Conservation (phyloP, 2,797 vertebrate species). For the Urosaurus nigricauda region DNA sequence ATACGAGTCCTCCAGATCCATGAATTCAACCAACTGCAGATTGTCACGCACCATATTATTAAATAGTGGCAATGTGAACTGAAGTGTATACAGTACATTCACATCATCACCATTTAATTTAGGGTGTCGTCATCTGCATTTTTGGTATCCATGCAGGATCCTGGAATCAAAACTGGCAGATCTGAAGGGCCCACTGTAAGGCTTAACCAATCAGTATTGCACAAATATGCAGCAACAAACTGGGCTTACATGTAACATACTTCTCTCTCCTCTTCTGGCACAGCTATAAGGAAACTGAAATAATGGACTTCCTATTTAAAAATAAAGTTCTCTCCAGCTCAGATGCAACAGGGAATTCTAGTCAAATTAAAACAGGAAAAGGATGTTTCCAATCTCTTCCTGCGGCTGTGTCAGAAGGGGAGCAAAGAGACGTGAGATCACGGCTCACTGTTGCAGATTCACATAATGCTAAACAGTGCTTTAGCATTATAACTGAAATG, state of each 20-base stretch:
- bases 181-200: not conserved
- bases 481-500: not conserved
- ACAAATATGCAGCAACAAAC: not conserved
- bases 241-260: not conserved
- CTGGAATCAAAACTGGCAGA: too few relatives aligned
- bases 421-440: not conserved
- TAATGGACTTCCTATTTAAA: constrained; percentile 6
- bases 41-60: too few relatives aligned
- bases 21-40: too few relatives aligned
- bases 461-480: not conserved
- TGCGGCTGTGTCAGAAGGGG: not conserved
- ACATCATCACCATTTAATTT: too few relatives aligned
- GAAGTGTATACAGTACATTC: too few relatives aligned
- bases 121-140: too few relatives aligned
- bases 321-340: not conserved
- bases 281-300: not conserved
- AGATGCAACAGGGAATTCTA: constrained; percentile 1
- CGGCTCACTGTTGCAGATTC: not conserved
- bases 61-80: too few relatives aligned
- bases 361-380: not conserved
- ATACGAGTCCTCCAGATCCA: too few relatives aligned
- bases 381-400: too few relatives aligned
- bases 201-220: not conserved
- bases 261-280: not conserved
- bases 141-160: too few relatives aligned